Conservation (phyloP, 2,797 vertebrate species). For the Otus scops region DNA sequence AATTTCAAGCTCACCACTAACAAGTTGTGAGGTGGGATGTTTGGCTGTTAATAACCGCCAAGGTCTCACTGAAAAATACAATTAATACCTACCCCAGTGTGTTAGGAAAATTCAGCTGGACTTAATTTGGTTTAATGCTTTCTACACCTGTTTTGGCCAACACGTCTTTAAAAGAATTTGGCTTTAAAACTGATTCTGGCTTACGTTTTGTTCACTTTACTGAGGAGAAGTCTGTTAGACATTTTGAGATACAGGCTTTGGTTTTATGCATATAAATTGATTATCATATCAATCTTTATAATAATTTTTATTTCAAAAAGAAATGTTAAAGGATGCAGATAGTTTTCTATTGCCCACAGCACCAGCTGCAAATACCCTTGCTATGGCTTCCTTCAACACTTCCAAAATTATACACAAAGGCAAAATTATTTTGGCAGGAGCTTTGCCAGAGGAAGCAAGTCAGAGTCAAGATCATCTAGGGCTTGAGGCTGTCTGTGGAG, state of each 20-base stretch:
- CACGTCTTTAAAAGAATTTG: neutral
- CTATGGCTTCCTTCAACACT: neutral
- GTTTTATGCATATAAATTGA: neutral
- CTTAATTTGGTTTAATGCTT: conserved; percentile 20
- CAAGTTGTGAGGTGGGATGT: neutral
- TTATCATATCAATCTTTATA: neutral
- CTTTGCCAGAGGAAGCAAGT: neutral
- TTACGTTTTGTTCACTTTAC: neutral
- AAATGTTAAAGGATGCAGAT: neutral
- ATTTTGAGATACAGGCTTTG: neutral
- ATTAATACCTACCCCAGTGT: neutral
- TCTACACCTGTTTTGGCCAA: neutral
- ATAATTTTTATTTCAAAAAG: neutral
- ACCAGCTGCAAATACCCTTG: neutral
- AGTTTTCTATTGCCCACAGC: neutral
- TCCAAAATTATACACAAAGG: neutral
- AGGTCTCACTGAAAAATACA: neutral
- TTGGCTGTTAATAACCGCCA: conserved; percentile 1
- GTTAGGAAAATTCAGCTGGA: conserved; percentile 30
- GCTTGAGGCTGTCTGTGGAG: neutral
- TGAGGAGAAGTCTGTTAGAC: neutral
- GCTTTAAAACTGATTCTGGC: neutral
- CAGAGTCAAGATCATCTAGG: neutral
- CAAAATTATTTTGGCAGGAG: neutral
- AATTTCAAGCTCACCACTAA: neutral